Percentiles rank a stretch among this genome's conserved stretches.
Conservation (phyloP, 2,797 vertebrate genomes). For the Fratercula arctica region DNA sequence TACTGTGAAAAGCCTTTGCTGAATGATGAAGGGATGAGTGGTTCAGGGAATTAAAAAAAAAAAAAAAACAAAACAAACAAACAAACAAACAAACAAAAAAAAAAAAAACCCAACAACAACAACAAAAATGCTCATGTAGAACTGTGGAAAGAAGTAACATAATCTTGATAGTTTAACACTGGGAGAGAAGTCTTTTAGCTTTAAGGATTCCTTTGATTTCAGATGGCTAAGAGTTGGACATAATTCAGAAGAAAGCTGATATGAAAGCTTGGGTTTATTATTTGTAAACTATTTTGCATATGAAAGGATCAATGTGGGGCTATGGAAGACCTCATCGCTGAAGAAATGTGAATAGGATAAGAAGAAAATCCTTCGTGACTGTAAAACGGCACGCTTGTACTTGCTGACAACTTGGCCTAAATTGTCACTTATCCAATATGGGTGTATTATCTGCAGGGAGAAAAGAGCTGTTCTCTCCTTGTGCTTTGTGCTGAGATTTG, state of each 20-base stretch:
- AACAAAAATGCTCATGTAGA: neutral
- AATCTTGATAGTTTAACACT: neutral
- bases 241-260: neutral
- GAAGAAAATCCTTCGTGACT: neutral
- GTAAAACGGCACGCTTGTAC: neutral
- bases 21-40: neutral
- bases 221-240: neutral
- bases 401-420: neutral
- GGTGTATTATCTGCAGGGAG: neutral
- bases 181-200: neutral
- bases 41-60: neutral
- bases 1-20: neutral
- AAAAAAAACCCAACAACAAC: too few species aligned
- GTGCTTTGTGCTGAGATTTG: neutral
- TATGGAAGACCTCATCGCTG: neutral
- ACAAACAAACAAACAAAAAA: too few species aligned
- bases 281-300: neutral
- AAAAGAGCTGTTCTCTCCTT: neutral
- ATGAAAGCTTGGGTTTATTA: neutral
- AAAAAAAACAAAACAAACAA: neutral
- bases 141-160: neutral
- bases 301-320: neutral
- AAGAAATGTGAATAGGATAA: neutral
- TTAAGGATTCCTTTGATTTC: neutral
- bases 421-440: neutral